Evolutionary conservation across 2,888 invertebrate genomes (phyloP).

Genomic region (Helicoverpa assulta): DNA sequence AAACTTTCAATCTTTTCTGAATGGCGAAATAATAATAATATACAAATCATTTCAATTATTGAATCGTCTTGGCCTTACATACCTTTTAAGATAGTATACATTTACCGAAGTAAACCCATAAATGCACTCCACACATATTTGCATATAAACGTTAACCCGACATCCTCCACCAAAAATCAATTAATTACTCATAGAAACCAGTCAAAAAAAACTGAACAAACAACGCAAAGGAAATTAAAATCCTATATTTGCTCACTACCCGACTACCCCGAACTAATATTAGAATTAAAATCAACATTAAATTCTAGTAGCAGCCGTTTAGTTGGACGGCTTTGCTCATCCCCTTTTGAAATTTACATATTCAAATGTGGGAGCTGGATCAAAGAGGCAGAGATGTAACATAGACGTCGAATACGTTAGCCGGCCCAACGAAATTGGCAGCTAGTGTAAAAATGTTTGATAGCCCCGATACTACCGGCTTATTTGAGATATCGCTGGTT

Average conservation of each 20-base stretch:
- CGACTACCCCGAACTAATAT: constrained; percentile 50
- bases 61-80: not conserved
- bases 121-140: constrained; percentile 16
- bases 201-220: constrained; percentile 17
- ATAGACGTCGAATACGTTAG: constrained; percentile 56
- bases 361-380: constrained; percentile 76
- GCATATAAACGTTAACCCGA: constrained; percentile 30
- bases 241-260: constrained; percentile 37
- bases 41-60: not conserved
- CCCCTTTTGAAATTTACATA: constrained; percentile 74
- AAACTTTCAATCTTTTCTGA: too few species aligned
- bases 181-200: constrained; percentile 14
- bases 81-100: constrained; percentile 16
- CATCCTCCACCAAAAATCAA: constrained; percentile 8
- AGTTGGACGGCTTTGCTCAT: constrained; percentile 59
- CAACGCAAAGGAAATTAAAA: constrained; percentile 45
- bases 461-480: constrained; percentile 20
- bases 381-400: constrained; percentile 73
- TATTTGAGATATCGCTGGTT: constrained; percentile 11
- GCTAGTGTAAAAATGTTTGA: constrained; percentile 40
- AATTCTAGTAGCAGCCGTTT: constrained; percentile 52
- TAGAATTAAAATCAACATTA: constrained; percentile 62
- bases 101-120: constrained; percentile 29
- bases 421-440: constrained; percentile 30
- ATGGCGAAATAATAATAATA: too few species aligned